Evolutionary conservation across 2,113 vertebrate genomes (phyloP), one percentile per base, ranked within the genome.

Genomic region (Panthera leo): DNA sequence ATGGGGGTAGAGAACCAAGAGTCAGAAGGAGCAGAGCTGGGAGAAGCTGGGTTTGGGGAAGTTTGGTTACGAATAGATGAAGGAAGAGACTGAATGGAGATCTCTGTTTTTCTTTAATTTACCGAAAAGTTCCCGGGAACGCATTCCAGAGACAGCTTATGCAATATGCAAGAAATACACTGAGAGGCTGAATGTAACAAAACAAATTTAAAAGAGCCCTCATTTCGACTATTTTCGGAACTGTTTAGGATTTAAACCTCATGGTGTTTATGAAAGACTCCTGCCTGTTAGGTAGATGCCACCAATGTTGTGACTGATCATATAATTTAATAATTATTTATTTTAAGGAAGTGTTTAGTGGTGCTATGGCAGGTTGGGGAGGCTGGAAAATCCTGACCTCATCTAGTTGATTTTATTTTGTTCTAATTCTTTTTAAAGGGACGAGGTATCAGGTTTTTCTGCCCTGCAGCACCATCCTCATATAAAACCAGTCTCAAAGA

Each of bases 31-130:
- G 76, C 8, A 36, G 5, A 85, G 7, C 12, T 45, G 14, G 36
- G 9, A 67, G 75, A 5, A 27, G 15, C 42, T 53, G 6, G 15
- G 7, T n/a, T 97, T 90, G 51, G 31, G 89, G 53, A 63, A 85
- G 71, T 55, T 42, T 42, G 7, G 5, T 78, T 83, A 55, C 29
- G 51, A 80, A 85, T 10, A 51, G 11, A 92, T 88, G 51, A 83
- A 96, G 21, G 55, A 86, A 95, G 65, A 61, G 39, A 75, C 23
- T 23, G 8, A 86, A 78, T 63, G 83, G 67, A 95, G 87, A 63
- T 45, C n/a, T 25, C 85, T 15, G 1, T 80, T 96, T 94, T 65
- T 84, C 89, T 96, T 85, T 75, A 92, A 79, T 87, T 92, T 88
- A 65, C 53, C 21, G 67, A 36, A 83, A 80, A 88, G 23, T 80